Base-by-base conservation (phyloP, 2,113 vertebrate genomes). In the Climacteris rufus region DNA sequence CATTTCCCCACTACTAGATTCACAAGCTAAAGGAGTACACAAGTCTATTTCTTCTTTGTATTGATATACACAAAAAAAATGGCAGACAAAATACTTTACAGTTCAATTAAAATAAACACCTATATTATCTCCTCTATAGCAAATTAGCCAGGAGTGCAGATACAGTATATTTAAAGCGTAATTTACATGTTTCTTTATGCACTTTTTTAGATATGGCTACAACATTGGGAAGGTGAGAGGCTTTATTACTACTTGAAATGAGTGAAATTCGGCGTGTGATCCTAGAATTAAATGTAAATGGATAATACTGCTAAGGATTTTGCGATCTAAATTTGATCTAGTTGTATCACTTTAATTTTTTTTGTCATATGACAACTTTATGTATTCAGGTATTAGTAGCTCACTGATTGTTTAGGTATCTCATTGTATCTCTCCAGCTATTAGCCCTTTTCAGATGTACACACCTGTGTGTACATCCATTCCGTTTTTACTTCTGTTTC, bases 401-500 rank as follows among this genome's bases (percentile, higher is more conserved):
- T 63, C n/a, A 37, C 6, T 70, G 25, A 42, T 54, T 49, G 6
- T 52, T 74, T 68, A 57, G 21, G 9, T 47, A 25, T n/a, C 21
- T 44, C 8, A 25, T 40, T 72, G 5, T 35, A 24, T 35, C 37
- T 50, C 4, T 50, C 68, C 13, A 83, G 14, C 7, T 42, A 23
- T 71, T 33, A 1, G 2, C 2, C 5, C 5, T n/a, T 74, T 76
- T 57, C 27, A 83, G 37, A 16, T 11, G 9, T 28, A 54, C 39
- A 16, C 13, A n/a, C 15, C 4, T 1, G 0, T 6, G 1, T 39
- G 24, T 60, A 21, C 8, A n/a, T 42, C 27, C 5, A 11, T 65
- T 78, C 22, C 12, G 12, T 33, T 61, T 81, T 56, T 54, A 65
- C 12, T 70, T 66, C 7, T 47, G 2, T 22, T 86, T 66, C 15